Evolutionary conservation across 2,113 vertebrate species (phyloP).

Genomic region (Clarias macrocephalus): DNA sequence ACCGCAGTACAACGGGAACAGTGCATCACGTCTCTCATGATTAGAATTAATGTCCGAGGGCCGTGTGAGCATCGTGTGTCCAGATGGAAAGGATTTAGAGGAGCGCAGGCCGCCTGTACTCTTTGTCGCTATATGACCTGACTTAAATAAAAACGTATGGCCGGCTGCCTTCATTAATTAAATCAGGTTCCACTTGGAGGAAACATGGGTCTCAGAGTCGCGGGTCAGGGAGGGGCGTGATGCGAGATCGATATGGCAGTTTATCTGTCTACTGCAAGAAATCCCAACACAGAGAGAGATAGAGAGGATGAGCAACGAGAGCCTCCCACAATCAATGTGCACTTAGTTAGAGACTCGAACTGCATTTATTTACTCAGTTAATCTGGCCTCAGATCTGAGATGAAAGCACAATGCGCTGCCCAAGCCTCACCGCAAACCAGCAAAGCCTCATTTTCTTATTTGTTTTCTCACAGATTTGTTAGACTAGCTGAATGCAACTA

Average conservation of each 20-base stretch:
- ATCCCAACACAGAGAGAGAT: slow-evolving; percentile 19
- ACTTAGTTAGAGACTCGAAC: slow-evolving; percentile 37
- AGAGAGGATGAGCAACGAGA: slow-evolving; percentile 5
- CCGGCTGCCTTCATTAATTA: slow-evolving; percentile 44
- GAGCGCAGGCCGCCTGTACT: slow-evolving; percentile 3
- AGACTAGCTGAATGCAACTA: neutral
- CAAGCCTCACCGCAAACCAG: neutral
- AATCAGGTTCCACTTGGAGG: slow-evolving; percentile 47
- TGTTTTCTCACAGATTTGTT: neutral
- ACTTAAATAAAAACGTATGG: slow-evolving; percentile 51
- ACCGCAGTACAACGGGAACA: neutral
- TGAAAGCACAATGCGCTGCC: neutral
- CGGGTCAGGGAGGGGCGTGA: slow-evolving; percentile 17
- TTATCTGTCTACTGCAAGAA: slow-evolving; percentile 28
- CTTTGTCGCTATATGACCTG: slow-evolving; percentile 21
- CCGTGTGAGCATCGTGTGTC: slow-evolving; percentile 5
- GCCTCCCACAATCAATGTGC: slow-evolving; percentile 37
- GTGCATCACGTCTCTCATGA: neutral
- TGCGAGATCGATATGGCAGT: slow-evolving; percentile 36
- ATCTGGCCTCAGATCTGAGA: slow-evolving; percentile 19
- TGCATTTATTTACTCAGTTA: slow-evolving; percentile 36
- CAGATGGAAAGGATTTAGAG: slow-evolving; percentile 48
- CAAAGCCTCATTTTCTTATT: neutral
- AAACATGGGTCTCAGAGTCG: slow-evolving; percentile 11
- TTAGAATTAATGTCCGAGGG: slow-evolving; percentile 27